Conservation (phyloP, 2,888 invertebrate species). For the Stenoptilia bipunctidactyla region DNA sequence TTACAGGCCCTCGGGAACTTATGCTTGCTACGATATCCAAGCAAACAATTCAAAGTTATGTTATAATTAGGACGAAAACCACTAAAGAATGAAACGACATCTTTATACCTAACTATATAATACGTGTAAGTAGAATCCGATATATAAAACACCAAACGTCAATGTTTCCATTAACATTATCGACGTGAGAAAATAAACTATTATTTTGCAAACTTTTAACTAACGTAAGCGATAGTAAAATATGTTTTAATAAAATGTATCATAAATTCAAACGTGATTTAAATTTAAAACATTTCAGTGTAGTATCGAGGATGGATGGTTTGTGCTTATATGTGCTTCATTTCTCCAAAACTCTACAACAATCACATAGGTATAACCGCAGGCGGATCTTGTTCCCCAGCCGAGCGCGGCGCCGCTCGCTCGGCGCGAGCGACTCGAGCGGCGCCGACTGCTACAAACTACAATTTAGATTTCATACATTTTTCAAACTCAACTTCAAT, state of each 20-base stretch:
- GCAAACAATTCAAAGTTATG: not conserved
- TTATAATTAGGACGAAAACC: not conserved
- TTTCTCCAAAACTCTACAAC: constrained; percentile 55
- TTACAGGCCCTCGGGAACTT: not conserved
- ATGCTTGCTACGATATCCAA: not conserved
- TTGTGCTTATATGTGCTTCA: constrained; percentile 68
- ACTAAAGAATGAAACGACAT: not conserved
- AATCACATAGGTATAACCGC: too few relatives aligned
- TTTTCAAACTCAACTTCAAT: constrained; percentile 54
- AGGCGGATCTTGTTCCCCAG: too few relatives aligned
- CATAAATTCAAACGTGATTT: constrained; percentile 69
- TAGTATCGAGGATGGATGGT: constrained; percentile 67
- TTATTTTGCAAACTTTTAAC: constrained; percentile 63
- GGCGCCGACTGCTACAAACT: too few relatives aligned
- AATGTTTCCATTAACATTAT: constrained; percentile 41
- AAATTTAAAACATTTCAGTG: constrained; percentile 62
- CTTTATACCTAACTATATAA: not conserved
- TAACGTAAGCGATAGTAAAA: constrained; percentile 68
- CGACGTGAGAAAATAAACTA: constrained; percentile 61
- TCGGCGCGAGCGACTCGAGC: too few relatives aligned
- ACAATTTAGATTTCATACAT: constrained; percentile 30
- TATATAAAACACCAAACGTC: constrained; percentile 50
- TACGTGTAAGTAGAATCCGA: constrained; percentile 34
- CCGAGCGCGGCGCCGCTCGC: too few relatives aligned
- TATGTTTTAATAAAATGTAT: constrained; percentile 70